phyloP scores from a whole-genome alignment of 1,140 invertebrate species.

The Nasonia vitripennis region DNA sequence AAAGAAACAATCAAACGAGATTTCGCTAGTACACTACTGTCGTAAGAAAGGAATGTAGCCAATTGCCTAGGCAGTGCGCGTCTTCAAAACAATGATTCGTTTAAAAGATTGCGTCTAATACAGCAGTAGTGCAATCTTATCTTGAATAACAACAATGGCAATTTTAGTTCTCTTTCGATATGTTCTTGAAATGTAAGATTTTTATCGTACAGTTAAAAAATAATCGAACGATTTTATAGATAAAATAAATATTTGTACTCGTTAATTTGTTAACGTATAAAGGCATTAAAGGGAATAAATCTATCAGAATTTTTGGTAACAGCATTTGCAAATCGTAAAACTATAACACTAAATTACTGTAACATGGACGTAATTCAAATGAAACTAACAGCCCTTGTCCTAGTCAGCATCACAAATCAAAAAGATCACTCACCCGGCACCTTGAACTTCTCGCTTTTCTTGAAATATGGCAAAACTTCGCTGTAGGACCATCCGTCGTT shows the following conservation, averaged over 20 bases:
- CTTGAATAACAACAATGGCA: too few species aligned
- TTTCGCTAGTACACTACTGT: not conserved
- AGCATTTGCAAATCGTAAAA: not conserved
- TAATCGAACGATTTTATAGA: too few species aligned
- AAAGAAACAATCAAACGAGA: not conserved
- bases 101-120: not conserved
- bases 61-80: not conserved
- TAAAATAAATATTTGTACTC: too few species aligned
- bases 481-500: constrained; percentile 82
- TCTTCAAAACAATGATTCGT: not conserved
- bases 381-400: too few species aligned
- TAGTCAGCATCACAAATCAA: not conserved
- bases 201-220: too few species aligned
- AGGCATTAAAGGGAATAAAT: too few species aligned
- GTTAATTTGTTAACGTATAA: too few species aligned
- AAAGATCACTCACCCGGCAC: constrained; percentile 65
- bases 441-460: constrained; percentile 76
- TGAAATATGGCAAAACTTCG: constrained; percentile 79
- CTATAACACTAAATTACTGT: not conserved
- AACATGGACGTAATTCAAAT: too few species aligned
- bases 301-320: too few species aligned
- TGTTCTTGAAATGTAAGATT: too few species aligned
- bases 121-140: too few species aligned
- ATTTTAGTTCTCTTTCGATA: too few species aligned
- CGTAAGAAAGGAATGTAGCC: not conserved